Percentiles rank a stretch among this genome's conserved stretches.
Conservation (phyloP, 2,113 vertebrate species). For the Polypterus bichir region DNA sequence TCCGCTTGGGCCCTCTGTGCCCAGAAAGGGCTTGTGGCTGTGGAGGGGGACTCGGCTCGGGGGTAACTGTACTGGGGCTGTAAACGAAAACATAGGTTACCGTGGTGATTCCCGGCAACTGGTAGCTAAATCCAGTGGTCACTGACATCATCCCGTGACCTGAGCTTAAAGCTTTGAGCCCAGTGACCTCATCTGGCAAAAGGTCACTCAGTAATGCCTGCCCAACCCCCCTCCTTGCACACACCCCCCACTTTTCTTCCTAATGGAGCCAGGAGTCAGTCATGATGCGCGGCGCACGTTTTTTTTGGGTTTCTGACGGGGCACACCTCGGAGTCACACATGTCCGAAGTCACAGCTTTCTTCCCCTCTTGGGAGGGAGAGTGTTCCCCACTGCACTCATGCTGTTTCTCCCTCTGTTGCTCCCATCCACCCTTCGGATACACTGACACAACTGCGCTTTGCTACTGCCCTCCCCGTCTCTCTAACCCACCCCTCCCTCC, state of each 20-base stretch:
- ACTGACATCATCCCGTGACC: constrained; percentile 39
- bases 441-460: constrained; percentile 15
- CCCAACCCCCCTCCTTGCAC: constrained; percentile 26
- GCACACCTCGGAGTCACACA: constrained; percentile 10
- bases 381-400: constrained; percentile 1
- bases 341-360: constrained; percentile 8
- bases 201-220: constrained; percentile 4
- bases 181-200: constrained; percentile 4
- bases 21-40: constrained; percentile 52
- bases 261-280: constrained; percentile 1
- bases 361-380: background rate
- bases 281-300: constrained; percentile 1
- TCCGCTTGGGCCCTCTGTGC: constrained; percentile 76
- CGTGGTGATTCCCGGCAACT: constrained; percentile 74
- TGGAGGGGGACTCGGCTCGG: constrained; percentile 59
- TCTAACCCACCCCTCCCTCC: constrained; percentile 19
- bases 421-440: constrained; percentile 2
- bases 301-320: background rate
- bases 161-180: background rate
- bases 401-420: constrained; percentile 8
- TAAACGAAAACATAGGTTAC: constrained; percentile 95
- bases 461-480: constrained; percentile 17
- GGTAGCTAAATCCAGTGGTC: constrained; percentile 60
- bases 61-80: constrained; percentile 71
- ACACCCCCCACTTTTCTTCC: constrained; percentile 6